Conservation (phyloP, 2,797 vertebrate genomes). For the Valencia hispanica region DNA sequence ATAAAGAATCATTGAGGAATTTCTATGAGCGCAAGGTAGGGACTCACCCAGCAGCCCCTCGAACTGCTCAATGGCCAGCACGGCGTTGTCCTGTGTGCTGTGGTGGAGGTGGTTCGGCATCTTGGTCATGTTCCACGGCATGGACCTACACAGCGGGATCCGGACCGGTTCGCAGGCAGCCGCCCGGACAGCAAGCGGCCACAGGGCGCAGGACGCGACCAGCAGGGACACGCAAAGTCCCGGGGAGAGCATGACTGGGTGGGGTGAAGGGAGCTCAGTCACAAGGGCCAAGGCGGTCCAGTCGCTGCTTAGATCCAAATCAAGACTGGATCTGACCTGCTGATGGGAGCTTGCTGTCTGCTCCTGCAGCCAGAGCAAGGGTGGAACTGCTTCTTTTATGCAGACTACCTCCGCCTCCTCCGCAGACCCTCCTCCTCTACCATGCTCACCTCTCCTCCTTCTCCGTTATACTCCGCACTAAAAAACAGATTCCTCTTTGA, state of each 20-base stretch:
- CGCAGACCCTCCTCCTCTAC: slow-evolving; percentile 13
- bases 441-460: slow-evolving; percentile 12
- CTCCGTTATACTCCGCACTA: slow-evolving; percentile 25
- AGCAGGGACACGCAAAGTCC: slow-evolving; percentile 69
- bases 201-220: slow-evolving; percentile 72
- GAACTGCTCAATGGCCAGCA: slow-evolving; percentile 98
- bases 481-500: slow-evolving; percentile 59
- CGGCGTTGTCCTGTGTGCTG: slow-evolving; percentile 98
- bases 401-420: slow-evolving; percentile 31
- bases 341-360: slow-evolving; percentile 23
- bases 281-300: neutral
- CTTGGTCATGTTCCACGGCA: slow-evolving; percentile 99
- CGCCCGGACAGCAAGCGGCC: slow-evolving; percentile 67
- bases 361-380: slow-evolving; percentile 29
- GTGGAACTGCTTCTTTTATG: slow-evolving; percentile 60
- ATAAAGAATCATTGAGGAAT: neutral
- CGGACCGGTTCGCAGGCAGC: slow-evolving; percentile 93
- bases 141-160: slow-evolving; percentile 91
- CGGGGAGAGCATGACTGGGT: slow-evolving; percentile 63
- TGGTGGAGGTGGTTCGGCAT: slow-evolving; percentile 99
- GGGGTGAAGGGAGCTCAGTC: neutral
- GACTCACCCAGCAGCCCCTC: slow-evolving; percentile 88
- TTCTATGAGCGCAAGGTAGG: neutral
- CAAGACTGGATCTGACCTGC: slow-evolving; percentile 17
- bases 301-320: slow-evolving; percentile 31